Evolutionary conservation across 2,888 invertebrate species (phyloP).

Genomic region (Galerucella pusilla): DNA sequence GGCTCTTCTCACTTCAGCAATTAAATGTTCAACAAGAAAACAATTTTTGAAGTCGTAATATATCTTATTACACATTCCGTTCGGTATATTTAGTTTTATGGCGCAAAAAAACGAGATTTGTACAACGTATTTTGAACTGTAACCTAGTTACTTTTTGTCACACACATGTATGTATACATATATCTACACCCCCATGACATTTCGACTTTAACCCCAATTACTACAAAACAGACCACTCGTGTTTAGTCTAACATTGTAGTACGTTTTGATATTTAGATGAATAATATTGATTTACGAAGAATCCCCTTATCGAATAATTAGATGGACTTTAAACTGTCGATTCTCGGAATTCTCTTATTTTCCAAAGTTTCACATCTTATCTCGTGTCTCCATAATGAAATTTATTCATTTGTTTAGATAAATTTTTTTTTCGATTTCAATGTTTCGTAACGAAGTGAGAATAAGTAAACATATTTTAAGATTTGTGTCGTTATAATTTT

Average conservation of each 20-base stretch:
- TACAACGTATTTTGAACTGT: background rate
- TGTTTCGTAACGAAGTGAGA: conserved; percentile 12
- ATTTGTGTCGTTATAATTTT: background rate
- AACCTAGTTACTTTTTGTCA: background rate
- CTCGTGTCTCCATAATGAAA: conserved; percentile 24
- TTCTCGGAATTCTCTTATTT: conserved; percentile 27
- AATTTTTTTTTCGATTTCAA: conserved; percentile 1
- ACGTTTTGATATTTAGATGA: background rate
- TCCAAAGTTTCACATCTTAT: conserved; percentile 14
- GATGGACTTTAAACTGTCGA: conserved; percentile 1
- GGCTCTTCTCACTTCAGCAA: no score
- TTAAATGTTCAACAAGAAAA: no score
- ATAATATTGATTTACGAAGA: conserved; percentile 1
- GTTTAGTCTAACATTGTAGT: background rate
- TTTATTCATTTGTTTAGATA: conserved; percentile 29
- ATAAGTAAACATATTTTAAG: conserved; percentile 12
- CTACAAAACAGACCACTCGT: background rate
- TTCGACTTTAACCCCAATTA: background rate
- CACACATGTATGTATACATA: background rate
- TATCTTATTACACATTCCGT: no score
- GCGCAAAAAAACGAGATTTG: no score
- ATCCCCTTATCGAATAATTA: background rate
- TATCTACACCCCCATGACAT: background rate
- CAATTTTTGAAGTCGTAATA: no score
- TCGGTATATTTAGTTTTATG: no score